Percentiles rank a stretch among this genome's conserved stretches.
These are phyloP conservation scores for Rostratula benghalensis DNA, from an alignment of 2,113 vertebrate species.

Conservation along the genomic window DNA sequence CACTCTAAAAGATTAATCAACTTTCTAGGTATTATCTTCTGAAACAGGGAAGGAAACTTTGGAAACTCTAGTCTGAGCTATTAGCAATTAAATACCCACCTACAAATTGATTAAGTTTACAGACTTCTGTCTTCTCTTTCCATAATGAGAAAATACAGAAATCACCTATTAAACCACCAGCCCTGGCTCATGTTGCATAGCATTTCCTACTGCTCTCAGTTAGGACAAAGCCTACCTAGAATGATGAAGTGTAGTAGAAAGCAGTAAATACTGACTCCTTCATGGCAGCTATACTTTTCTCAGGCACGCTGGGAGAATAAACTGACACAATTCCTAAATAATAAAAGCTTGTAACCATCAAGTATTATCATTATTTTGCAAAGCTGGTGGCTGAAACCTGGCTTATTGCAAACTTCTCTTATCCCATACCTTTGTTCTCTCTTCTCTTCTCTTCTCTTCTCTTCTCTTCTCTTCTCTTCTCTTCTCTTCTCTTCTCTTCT, in stretches of 20 bases:
- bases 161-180: background rate
- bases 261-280: background rate
- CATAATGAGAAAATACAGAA: background rate
- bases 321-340: background rate
- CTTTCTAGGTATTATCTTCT: background rate
- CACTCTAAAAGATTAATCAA: background rate
- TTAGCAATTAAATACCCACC: background rate
- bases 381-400: background rate
- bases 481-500: background rate
- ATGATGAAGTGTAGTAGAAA: background rate
- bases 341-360: background rate
- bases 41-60: background rate
- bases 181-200: background rate
- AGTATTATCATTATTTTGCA: background rate
- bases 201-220: background rate
- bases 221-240: slow-evolving; percentile 1
- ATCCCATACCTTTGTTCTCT: background rate
- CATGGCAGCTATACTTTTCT: background rate
- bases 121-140: background rate
- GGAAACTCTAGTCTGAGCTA: background rate
- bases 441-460: background rate
- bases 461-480: no score
- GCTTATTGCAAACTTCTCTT: background rate
- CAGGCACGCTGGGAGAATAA: background rate
- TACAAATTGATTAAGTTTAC: background rate